Conservation (phyloP, 1,140 invertebrate species). For the Saccostrea echinata region DNA sequence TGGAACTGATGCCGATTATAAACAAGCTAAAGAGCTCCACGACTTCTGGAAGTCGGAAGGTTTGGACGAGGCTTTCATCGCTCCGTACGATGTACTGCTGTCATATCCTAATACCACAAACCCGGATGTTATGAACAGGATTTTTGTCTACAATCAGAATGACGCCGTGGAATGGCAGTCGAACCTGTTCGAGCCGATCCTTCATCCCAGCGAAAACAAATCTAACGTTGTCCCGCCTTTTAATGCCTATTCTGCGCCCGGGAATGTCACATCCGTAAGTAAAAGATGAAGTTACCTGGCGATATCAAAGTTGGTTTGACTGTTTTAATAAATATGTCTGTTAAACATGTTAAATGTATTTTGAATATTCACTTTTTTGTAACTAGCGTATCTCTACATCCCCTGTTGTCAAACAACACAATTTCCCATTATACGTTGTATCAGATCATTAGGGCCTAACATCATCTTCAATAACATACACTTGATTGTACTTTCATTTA, state of each 20-base stretch:
- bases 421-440: no score
- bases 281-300: neutral
- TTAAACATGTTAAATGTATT: no score
- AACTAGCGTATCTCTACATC: no score
- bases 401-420: no score
- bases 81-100: constrained; percentile 75
- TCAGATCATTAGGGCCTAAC: no score
- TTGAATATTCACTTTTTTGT: no score
- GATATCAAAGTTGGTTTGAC: no score
- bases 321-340: no score
- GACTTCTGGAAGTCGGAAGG: constrained; percentile 67
- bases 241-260: constrained; percentile 73
- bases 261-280: constrained; percentile 52
- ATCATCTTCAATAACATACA: no score
- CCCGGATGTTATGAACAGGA: constrained; percentile 62
- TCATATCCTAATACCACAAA: constrained; percentile 73
- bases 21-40: constrained; percentile 67
- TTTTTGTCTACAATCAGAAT: constrained; percentile 62
- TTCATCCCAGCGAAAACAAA: constrained; percentile 70
- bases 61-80: constrained; percentile 68
- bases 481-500: no score
- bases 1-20: constrained; percentile 68
- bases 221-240: constrained; percentile 74
- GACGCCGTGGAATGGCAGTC: constrained; percentile 62
- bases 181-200: constrained; percentile 64